phyloP scores from a whole-genome alignment of 2,797 vertebrate genomes.

The Nasua narica region DNA sequence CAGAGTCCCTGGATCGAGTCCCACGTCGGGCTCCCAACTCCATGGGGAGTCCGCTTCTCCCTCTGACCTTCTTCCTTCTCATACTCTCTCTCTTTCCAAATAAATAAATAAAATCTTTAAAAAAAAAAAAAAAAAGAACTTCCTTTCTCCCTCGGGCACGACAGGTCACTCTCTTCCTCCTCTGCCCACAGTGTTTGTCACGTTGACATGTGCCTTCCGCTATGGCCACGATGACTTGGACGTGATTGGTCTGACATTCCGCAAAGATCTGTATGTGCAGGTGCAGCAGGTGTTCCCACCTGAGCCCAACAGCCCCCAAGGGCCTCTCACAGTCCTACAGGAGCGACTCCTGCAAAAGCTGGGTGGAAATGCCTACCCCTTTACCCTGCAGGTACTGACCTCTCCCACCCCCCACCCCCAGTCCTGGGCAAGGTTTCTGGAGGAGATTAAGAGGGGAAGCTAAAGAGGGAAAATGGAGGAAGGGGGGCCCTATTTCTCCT shows the following conservation, averaged over 20 bases:
- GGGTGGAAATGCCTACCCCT: conserved; percentile 88
- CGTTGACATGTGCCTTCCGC: conserved; percentile 91
- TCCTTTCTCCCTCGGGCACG: background rate
- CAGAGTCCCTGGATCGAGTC: no score
- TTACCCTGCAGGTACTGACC: conserved; percentile 88
- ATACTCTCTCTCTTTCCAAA: no score
- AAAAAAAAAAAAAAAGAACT: no score
- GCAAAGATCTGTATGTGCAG: conserved; percentile 91
- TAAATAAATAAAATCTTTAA: no score
- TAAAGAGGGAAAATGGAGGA: background rate
- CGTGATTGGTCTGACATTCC: conserved; percentile 91
- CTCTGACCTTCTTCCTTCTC: no score
- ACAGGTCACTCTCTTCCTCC: background rate
- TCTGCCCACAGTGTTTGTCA: conserved; percentile 87
- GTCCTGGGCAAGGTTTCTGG: background rate
- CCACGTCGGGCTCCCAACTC: no score
- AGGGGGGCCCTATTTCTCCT: background rate
- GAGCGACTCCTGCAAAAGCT: conserved; percentile 90
- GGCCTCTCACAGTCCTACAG: conserved; percentile 85
- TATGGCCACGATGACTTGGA: conserved; percentile 93
- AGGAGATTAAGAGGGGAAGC: background rate
- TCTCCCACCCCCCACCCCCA: background rate
- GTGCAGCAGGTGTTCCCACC: conserved; percentile 88
- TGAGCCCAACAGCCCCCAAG: conserved; percentile 74
- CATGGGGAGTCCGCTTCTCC: no score